Evolutionary conservation across 2,888 invertebrate species (phyloP), one percentile per base, ranked within the genome.

Genomic region (Oligia latruncula): DNA sequence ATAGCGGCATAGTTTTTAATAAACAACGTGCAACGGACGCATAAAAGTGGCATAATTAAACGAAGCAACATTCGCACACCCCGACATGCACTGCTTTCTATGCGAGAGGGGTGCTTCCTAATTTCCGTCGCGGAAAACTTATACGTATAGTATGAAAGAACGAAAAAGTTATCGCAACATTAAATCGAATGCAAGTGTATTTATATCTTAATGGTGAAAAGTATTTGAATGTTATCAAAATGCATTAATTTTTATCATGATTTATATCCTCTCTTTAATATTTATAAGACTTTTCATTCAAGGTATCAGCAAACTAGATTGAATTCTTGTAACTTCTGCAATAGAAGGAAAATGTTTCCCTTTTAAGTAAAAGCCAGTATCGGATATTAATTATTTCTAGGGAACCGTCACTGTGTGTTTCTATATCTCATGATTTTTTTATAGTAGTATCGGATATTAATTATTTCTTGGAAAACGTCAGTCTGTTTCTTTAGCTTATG

Each of bases 61-160:
- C 60, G 78, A 74, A 66, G 49, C 49, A 43, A 79, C 75, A 83
- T 40, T 43, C 52, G 43, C 29, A 43, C 78, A 43, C 52, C 78
- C 60, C 66, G n/a, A 74, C 65, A 88, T 83, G 82, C 84, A 84
- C 85, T 80, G 81, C 82, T 91, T 90, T 84, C 79, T 91, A 92
- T 91, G 89, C 90, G 83, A 87, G 87, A 85, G 90, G 91, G 90
- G 90, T 85, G 88, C 75, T 81, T 83, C 83, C 91, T 92, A 92
- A 92, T 93, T 92, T 93, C 92, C 93, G 91, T 82, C 80, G 65
- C 78, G 84, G 81, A 87, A 89, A 91, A 89, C 2, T 1, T 29
- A 35, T 35, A 43, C 81, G 86, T 88, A 89, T 90, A 81, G 87
- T 83, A 81, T 75, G 84, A 76, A 86, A 84, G 82, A 79, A 82